Evolutionary conservation across 2,113 vertebrate species (phyloP).

Genomic region (Petromus typicus): DNA sequence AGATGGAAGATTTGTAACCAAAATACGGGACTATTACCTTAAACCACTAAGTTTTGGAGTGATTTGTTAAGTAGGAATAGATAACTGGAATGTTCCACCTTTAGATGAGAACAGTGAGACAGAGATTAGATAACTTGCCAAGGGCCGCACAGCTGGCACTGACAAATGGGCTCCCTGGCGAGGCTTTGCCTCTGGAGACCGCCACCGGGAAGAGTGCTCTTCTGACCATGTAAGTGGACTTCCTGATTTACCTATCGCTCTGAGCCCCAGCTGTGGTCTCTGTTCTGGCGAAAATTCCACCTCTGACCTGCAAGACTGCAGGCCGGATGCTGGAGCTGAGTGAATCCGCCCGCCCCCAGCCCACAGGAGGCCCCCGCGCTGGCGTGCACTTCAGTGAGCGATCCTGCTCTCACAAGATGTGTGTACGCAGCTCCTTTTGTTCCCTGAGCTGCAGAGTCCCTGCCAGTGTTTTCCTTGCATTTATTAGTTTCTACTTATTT

Average conservation of each 20-base stretch:
- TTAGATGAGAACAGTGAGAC: slow-evolving; percentile 15
- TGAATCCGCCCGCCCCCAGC: background rate
- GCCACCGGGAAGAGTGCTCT: background rate
- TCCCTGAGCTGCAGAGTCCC: background rate
- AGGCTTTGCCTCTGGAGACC: background rate
- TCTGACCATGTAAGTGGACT: background rate
- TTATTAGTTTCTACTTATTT: slow-evolving; percentile 35
- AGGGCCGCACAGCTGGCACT: background rate
- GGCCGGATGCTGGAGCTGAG: background rate
- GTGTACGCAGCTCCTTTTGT: background rate
- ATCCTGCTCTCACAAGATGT: background rate
- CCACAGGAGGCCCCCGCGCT: background rate
- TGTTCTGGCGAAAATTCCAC: slow-evolving; percentile 24
- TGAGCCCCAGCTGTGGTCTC: background rate
- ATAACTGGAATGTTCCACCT: background rate
- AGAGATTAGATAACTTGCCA: background rate
- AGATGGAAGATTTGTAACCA: background rate
- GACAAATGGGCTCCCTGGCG: background rate
- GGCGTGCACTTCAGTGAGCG: background rate
- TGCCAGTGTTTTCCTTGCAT: background rate
- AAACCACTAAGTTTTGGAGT: background rate
- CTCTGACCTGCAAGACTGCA: slow-evolving; percentile 1
- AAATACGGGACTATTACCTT: background rate
- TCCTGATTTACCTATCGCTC: background rate
- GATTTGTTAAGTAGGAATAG: background rate